Percentiles rank a stretch among this genome's conserved stretches.
phyloP scores from a whole-genome alignment of 1,140 invertebrate genomes.

The Trichogramma pretiosum region DNA sequence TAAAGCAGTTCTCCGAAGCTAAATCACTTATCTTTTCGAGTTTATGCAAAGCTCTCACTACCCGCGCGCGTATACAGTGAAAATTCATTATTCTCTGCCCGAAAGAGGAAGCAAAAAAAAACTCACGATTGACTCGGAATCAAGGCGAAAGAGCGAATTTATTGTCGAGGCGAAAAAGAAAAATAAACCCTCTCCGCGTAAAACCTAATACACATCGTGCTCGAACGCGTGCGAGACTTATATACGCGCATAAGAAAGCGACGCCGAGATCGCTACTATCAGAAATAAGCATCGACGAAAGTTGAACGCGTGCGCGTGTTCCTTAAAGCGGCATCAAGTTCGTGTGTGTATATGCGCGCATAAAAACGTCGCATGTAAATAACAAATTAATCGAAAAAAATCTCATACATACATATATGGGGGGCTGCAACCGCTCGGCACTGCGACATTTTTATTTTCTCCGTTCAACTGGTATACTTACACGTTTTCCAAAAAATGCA shows the following conservation, averaged over 20 bases:
- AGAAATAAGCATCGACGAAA: slow-evolving; percentile 1
- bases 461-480: not conserved
- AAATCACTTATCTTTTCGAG: too few species aligned
- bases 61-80: too few species aligned
- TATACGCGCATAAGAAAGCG: not conserved
- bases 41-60: too few species aligned
- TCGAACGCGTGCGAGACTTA: not conserved
- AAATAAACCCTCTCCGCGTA: not conserved
- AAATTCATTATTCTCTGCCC: too few species aligned
- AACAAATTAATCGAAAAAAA: slow-evolving; percentile 11
- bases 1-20: too few species aligned
- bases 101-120: not conserved
- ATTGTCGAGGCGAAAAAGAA: not conserved
- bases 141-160: not conserved
- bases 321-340: too few species aligned
- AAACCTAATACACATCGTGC: not conserved
- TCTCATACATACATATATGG: not conserved
- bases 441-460: slow-evolving; percentile 16
- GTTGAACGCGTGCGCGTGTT: too few species aligned
- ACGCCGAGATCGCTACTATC: slow-evolving; percentile 5
- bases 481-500: too few species aligned
- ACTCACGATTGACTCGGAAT: not conserved
- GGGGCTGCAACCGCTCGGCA: too few species aligned
- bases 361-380: slow-evolving; percentile 13
- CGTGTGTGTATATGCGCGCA: too few species aligned